These are phyloP conservation scores for Holothuria glaberrima DNA, from an alignment of 35 echinoderm and acorn worm genomes.

Conservation along the genomic window DNA sequence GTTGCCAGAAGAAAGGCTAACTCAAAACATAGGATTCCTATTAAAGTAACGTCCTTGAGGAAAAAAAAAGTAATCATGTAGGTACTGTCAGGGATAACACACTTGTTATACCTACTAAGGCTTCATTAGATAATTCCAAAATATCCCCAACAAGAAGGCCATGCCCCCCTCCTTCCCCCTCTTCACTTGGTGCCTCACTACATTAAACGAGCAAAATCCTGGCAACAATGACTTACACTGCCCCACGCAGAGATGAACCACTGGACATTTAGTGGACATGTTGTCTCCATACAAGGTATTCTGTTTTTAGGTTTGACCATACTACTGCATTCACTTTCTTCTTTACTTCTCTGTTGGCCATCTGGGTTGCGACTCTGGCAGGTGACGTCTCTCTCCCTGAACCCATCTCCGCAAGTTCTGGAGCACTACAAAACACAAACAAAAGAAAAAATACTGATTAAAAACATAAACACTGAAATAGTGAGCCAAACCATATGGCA, in stretches of 20 bases:
- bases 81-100: too few species aligned
- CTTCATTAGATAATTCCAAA: neutral
- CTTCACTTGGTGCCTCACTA: too few species aligned
- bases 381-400: constrained; percentile 67
- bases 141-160: neutral
- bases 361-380: constrained; percentile 65
- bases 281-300: constrained; percentile 62
- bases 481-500: too few species aligned
- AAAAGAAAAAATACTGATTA: neutral
- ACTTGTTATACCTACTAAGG: neutral
- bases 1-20: too few species aligned
- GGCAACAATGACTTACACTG: constrained; percentile 58
- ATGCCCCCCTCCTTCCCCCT: neutral
- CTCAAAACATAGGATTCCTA: too few species aligned
- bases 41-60: too few species aligned
- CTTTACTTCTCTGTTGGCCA: constrained; percentile 39
- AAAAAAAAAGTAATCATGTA: too few species aligned
- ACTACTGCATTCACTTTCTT: constrained; percentile 52
- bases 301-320: constrained; percentile 49
- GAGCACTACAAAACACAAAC: constrained; percentile 76
- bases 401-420: constrained; percentile 82
- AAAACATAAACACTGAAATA: too few species aligned
- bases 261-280: constrained; percentile 90
- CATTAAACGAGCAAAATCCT: neutral
- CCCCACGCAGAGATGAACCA: constrained; percentile 99